Base-by-base conservation (phyloP, 2,888 invertebrate genomes). In the Macrophya alboannulata region DNA sequence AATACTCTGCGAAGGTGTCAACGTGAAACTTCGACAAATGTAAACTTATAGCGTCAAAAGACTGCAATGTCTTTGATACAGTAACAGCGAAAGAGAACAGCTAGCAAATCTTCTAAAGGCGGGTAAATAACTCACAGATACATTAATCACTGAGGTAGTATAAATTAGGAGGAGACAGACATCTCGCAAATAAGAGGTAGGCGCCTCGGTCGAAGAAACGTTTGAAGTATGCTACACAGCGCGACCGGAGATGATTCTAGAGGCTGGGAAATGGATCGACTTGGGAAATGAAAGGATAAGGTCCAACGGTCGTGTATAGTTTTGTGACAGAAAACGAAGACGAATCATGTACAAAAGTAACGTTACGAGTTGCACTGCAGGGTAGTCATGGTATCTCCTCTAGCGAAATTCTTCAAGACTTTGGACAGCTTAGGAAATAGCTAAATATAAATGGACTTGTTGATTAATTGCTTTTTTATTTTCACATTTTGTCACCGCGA, bases 201-300 rank as follows among this genome's bases (percentile, higher is more conserved):
- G 43, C 40, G 40, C 8, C n/a, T 62, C 81, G 62, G 59, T 62
- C 77, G 68, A 68, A 68, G 81, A 81, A 81, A 31, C 62, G 81
- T 81, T 81, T 81, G 81, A 81, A 81, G 81, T 81, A 62, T 81
- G 81, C 81, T 51, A 62, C 59, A 62, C 25, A 31, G 12, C 9
- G 59, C 15, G 62, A 81, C 81, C 81, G 81, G 81, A 81, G 81
- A 81, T 81, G 81, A 81, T 81, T 81, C 81, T 21, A 8, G 81
- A 81, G 81, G 81, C 62, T 59, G 51, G 81, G 62, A 81, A 81
- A 81, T 81, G 51, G 81, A 81, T 81, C 81, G 81, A 81, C 81
- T 81, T 45, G 62, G 81, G 81, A 81, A 81, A 81, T 81, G 59
- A 81, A 81, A 81, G 81, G 81, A 81, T 81, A 81, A 81, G 81